These are phyloP conservation scores for Drymodes brunneopygia DNA, from an alignment of 2,113 vertebrate species.

Conservation along the genomic window DNA sequence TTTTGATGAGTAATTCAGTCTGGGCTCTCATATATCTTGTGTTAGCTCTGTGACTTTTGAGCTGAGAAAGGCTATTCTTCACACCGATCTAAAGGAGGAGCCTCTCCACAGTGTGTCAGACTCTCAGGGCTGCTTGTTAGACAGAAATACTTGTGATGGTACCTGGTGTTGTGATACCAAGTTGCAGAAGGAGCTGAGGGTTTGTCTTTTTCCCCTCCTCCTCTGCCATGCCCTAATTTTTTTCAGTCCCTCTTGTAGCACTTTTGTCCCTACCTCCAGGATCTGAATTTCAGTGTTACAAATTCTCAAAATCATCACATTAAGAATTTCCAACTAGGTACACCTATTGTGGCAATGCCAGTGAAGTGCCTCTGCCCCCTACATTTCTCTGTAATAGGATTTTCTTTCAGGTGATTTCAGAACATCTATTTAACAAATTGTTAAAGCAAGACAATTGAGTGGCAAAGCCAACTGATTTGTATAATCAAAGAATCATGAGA, in stretches of 20 bases:
- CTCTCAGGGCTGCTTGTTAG: not conserved
- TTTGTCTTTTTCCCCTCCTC: not conserved
- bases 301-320: not conserved
- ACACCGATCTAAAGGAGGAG: not conserved
- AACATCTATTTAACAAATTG: not conserved
- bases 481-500: not conserved
- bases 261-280: not conserved
- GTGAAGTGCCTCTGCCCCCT: not conserved
- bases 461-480: not conserved
- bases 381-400: not conserved
- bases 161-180: not conserved
- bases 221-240: not conserved
- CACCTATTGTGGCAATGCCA: not conserved
- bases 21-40: not conserved
- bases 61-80: not conserved
- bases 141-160: not conserved
- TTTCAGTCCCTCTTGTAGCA: not conserved
- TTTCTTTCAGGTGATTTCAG: not conserved
- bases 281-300: not conserved
- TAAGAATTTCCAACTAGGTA: not conserved
- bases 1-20: not conserved
- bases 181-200: not conserved
- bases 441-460: not conserved
- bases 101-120: not conserved
- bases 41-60: not conserved